phyloP scores from a whole-genome alignment of 2,797 vertebrate genomes.

The Astyanax mexicanus region DNA sequence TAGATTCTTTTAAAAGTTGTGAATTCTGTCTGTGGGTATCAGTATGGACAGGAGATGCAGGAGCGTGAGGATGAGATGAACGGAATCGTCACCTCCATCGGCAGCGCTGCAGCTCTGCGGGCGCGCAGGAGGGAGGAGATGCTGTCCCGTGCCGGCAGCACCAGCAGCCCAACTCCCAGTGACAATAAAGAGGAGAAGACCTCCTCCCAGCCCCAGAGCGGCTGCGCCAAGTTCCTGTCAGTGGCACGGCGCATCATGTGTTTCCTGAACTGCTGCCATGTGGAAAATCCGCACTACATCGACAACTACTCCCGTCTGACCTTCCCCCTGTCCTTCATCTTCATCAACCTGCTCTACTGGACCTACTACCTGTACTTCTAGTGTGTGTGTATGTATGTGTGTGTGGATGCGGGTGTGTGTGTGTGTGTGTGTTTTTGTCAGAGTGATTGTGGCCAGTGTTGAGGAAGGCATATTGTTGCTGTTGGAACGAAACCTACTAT shows the following conservation, averaged over 20 bases:
- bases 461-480: constrained; percentile 13
- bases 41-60: constrained; percentile 80
- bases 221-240: constrained; percentile 72
- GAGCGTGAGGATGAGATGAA: constrained; percentile 87
- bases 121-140: constrained; percentile 79
- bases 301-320: constrained; percentile 91
- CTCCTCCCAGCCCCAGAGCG: constrained; percentile 67
- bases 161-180: constrained; percentile 70
- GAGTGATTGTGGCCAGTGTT: constrained; percentile 51
- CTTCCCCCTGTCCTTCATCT: constrained; percentile 89
- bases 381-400: constrained; percentile 56
- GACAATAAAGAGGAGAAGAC: constrained; percentile 73
- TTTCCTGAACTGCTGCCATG: constrained; percentile 82
- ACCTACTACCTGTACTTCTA: constrained; percentile 93
- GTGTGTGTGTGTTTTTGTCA: constrained; percentile 47
- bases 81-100: constrained; percentile 82
- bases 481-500: background rate
- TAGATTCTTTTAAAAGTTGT: background rate
- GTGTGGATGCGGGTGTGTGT: constrained; percentile 29
- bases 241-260: constrained; percentile 78
- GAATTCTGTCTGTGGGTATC: background rate
- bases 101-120: constrained; percentile 69
- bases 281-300: constrained; percentile 94
- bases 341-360: constrained; percentile 92
- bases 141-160: constrained; percentile 66